Percentiles rank a stretch among this genome's conserved stretches.
These are phyloP conservation scores for Ophiothrix spiculata DNA, from an alignment of 35 echinoderm and acorn worm genomes.

Conservation along the genomic window DNA sequence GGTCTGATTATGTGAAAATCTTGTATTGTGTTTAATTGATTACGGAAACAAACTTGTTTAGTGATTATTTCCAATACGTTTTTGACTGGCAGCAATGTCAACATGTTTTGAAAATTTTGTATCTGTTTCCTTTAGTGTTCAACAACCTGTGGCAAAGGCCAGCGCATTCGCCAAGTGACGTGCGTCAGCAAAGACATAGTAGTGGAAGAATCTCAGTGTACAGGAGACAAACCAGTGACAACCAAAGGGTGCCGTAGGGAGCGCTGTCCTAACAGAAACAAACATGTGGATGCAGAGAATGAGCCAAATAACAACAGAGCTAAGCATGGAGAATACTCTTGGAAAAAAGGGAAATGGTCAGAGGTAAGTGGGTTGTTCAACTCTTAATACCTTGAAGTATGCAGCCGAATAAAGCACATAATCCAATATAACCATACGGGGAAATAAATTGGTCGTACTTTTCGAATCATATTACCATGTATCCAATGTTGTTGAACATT, in stretches of 20 bases:
- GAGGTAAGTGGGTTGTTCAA: constrained; percentile 5
- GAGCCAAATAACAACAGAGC: not conserved
- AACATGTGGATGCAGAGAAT: not conserved
- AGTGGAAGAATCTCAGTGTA: constrained; percentile 35
- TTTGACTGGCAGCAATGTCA: no score
- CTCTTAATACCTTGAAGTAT: no score
- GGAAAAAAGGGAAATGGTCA: constrained; percentile 40
- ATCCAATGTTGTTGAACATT: no score
- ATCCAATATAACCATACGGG: no score
- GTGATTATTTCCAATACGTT: no score
- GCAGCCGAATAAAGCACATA: no score
- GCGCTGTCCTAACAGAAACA: not conserved
- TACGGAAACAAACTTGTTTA: no score
- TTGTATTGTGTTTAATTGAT: no score
- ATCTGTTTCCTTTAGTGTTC: constrained; percentile 70
- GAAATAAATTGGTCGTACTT: no score
- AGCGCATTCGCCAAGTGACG: constrained; percentile 32
- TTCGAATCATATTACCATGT: no score
- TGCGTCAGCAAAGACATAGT: constrained; percentile 32
- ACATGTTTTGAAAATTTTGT: no score
- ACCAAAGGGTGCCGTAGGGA: constrained; percentile 10
- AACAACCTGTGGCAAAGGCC: constrained; percentile 63
- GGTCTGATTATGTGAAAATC: no score
- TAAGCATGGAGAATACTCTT: not conserved
- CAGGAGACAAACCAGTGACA: constrained; percentile 13